Evolutionary conservation across 2,888 invertebrate species (phyloP).

Genomic region (Drosophila gaucha): DNA sequence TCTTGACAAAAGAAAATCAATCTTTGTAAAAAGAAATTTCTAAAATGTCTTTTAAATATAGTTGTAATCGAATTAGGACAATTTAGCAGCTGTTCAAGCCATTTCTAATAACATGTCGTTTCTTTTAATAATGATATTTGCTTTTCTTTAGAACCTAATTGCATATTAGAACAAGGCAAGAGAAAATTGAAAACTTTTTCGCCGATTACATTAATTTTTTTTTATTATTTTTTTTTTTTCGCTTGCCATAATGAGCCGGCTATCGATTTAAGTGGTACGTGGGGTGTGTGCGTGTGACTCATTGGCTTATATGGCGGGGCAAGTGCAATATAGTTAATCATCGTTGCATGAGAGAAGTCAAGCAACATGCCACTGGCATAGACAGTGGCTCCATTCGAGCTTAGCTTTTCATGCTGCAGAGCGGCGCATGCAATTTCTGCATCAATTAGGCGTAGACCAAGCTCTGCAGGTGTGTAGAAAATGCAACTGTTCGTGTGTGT

Average conservation of each 20-base stretch:
- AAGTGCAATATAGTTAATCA: constrained; percentile 71
- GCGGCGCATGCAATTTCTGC: constrained; percentile 72
- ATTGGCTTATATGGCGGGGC: constrained; percentile 31
- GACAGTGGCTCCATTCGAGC: constrained; percentile 44
- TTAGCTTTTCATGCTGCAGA: constrained; percentile 63
- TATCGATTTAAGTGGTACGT: constrained; percentile 51
- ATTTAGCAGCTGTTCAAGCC: no score
- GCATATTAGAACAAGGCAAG: constrained; percentile 25
- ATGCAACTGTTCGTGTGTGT: no score
- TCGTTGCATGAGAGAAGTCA: constrained; percentile 70
- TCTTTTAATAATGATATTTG: neutral
- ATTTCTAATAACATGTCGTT: no score
- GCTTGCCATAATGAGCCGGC: constrained; percentile 39
- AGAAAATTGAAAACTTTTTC: constrained; percentile 40
- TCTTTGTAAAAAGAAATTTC: no score
- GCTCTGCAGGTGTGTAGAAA: constrained; percentile 34
- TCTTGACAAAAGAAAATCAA: no score
- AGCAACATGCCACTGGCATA: constrained; percentile 59
- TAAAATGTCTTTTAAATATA: no score
- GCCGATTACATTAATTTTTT: constrained; percentile 7
- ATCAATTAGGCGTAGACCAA: constrained; percentile 74
- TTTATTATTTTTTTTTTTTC: constrained; percentile 1
- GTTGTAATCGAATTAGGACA: no score
- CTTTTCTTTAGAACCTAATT: constrained; percentile 8
- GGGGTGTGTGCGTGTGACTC: constrained; percentile 59